Base-by-base conservation (phyloP, 2,113 vertebrate species). In the Psephotus haematonotus region DNA sequence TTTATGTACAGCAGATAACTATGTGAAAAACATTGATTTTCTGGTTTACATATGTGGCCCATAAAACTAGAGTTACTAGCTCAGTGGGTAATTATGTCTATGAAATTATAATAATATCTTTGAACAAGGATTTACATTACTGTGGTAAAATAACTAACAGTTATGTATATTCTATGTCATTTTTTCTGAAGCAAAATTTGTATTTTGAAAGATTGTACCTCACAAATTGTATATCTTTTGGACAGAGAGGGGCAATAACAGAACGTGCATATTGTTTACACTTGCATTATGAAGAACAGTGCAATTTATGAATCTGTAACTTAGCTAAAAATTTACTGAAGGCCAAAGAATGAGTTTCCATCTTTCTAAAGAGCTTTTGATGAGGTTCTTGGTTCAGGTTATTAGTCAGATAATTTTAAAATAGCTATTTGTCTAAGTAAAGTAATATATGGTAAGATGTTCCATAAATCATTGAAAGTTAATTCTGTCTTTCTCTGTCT, bases 11-110 rank as follows among this genome's bases (percentile, higher is more conserved):
- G 60, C 39, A 94, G 89, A 91, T 88, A 97, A 92, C 90, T 94
- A 60, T 53, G 46, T 64, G 82, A 74, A 94, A 92, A 86, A 67
- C 76, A 96, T 90, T 90, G 74, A 50, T 93, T 96, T 90, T 91
- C 82, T 80, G 33, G 89, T 94, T 96, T 96, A 88, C 82, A 74
- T 96, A 94, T 77, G 65, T 78, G 88, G 88, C 93, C 95, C 88
- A 95, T 97, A 96, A 97, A 97, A 96, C 63, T 93, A 93, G 95
- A 96, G 53, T 97, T 96, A 96, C 59, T 92, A 95, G 90, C 94
- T 94, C 82, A 31, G 82, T n/a, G 29, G 82, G 85, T 95, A 93
- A 91, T 96, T 96, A 90, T 91, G 96, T 93, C 88, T 83, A 94
- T 88, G 87, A 96, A 96, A 95, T 95, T 95, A 95, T 96, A 92